A percentile compares a stretch with the other conserved stretches of the same genome.
Evolutionary conservation across 2,888 invertebrate species (phyloP).

Genomic region (Lithodes maja): DNA sequence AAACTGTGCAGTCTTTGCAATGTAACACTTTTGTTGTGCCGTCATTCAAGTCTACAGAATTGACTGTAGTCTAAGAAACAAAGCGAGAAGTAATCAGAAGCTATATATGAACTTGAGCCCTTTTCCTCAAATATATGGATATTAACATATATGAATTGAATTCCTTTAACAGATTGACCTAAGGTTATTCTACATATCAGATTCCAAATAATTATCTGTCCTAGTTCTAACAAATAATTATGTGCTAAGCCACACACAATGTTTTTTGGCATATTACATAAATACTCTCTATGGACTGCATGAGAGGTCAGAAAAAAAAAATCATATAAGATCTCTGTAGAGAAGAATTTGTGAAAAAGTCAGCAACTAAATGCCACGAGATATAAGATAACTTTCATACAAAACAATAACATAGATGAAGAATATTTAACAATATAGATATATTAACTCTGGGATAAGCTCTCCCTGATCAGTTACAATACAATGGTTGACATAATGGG

Average conservation of each 20-base stretch:
- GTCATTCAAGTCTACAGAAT: not conserved
- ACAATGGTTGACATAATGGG: conserved; percentile 14
- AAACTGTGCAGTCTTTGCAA: not conserved
- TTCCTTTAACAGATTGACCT: conserved; percentile 1
- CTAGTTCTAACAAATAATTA: conserved; percentile 25
- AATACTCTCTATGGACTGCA: conserved; percentile 40
- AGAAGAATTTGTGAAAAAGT: conserved; percentile 56
- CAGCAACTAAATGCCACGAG: conserved; percentile 56
- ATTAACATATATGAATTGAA: not conserved
- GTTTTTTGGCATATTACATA: conserved; percentile 49
- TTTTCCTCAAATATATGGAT: not conserved
- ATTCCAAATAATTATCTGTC: conserved; percentile 6
- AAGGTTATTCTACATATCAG: conserved; percentile 1
- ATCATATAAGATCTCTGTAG: conserved; percentile 25
- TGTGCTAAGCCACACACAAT: conserved; percentile 51
- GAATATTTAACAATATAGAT: conserved; percentile 18
- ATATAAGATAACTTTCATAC: conserved; percentile 5
- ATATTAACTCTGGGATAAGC: not conserved
- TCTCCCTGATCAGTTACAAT: conserved; percentile 14
- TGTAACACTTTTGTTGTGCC: not conserved
- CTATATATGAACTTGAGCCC: not conserved
- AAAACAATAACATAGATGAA: conserved; percentile 23
- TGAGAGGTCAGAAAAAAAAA: conserved; percentile 23
- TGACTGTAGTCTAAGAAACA: not conserved
- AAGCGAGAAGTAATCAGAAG: not conserved